Evolutionary conservation across 1,140 invertebrate genomes (phyloP).

Genomic region (Neodiprion fabricii): DNA sequence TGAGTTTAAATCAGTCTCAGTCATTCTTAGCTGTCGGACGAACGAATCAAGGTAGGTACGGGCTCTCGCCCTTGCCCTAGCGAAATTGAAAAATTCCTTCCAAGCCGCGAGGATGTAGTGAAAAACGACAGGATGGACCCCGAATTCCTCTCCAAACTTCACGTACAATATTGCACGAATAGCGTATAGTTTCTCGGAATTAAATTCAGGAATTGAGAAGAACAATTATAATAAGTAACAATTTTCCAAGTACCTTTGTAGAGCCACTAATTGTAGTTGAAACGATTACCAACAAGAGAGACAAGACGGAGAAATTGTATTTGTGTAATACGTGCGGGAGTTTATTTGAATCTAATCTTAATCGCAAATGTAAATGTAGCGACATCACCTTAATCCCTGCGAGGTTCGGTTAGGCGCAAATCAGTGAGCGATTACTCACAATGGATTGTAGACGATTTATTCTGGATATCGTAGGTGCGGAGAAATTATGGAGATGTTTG

Average conservation of each 20-base stretch:
- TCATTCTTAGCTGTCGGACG: neutral
- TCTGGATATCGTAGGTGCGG: too few species aligned
- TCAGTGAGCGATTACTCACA: too few species aligned
- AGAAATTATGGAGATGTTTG: too few species aligned
- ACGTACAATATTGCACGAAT: too few species aligned
- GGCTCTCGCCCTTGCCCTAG: slow-evolving; percentile 3
- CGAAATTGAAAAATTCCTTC: slow-evolving; percentile 1
- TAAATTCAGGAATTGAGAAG: too few species aligned
- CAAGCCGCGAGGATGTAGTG: neutral
- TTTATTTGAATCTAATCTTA: neutral
- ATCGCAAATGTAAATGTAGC: neutral
- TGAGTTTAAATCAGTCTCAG: neutral
- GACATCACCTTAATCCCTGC: neutral
- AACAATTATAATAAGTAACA: neutral
- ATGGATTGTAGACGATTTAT: too few species aligned
- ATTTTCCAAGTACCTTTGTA: neutral
- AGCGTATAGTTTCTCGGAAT: too few species aligned
- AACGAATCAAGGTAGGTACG: neutral
- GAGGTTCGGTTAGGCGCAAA: neutral
- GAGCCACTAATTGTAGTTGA: neutral
- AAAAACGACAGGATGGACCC: neutral
- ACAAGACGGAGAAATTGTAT: neutral
- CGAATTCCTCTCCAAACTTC: too few species aligned
- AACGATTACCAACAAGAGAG: neutral
- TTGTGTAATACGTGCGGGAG: too few species aligned